A percentile compares a stretch with the other conserved stretches of the same genome.
These are phyloP conservation scores for Apistogramma diplotaenia DNA, from an alignment of 2,113 vertebrate genomes.

Conservation along the genomic window DNA sequence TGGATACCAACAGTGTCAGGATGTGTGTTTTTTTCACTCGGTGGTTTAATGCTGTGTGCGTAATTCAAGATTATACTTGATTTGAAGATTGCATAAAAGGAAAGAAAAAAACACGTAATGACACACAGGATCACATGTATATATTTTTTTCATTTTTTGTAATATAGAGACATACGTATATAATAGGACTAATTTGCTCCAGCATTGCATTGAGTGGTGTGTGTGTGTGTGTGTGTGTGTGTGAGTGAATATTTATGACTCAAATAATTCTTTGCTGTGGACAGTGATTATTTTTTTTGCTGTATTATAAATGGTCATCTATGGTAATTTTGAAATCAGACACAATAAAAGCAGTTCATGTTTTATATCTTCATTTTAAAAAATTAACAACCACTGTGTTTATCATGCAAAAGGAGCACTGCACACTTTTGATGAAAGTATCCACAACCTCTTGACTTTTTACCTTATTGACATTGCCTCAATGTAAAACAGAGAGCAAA, in stretches of 20 bases:
- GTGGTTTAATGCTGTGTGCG: neutral
- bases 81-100: neutral
- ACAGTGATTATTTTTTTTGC: neutral
- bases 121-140: neutral
- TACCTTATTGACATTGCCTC: no score
- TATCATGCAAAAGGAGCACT: no score
- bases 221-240: neutral
- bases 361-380: neutral
- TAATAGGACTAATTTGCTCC: neutral
- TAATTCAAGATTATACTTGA: neutral
- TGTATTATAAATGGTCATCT: neutral
- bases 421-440: neutral
- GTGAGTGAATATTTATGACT: neutral
- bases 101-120: neutral
- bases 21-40: neutral
- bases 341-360: neutral
- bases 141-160: no score
- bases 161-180: neutral
- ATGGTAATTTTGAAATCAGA: neutral
- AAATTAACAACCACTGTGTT: neutral
- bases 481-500: neutral
- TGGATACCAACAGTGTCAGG: neutral
- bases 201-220: neutral
- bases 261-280: neutral
- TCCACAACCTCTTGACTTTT: neutral